Conservation (phyloP, 2,888 invertebrate species). For the Drosophila dives region DNA sequence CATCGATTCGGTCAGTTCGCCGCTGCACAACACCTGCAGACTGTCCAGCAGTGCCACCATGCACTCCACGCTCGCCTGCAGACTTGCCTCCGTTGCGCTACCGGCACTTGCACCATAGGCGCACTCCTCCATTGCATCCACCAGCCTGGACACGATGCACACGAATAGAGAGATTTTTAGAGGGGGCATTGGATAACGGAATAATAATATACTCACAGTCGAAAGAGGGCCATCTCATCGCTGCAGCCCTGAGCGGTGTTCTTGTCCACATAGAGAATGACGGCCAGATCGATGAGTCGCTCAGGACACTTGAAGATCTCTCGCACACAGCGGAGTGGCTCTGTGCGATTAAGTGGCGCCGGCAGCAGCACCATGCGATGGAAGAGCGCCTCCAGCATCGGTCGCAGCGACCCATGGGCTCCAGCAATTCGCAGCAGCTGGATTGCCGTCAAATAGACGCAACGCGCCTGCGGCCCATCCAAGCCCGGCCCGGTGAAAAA, state of each 20-base stretch:
- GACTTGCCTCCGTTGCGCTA: slow-evolving; percentile 90
- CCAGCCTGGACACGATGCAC: slow-evolving; percentile 87
- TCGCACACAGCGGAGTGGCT: slow-evolving; percentile 92
- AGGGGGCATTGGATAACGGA: not conserved
- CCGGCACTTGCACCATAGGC: slow-evolving; percentile 89
- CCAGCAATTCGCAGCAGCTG: slow-evolving; percentile 95
- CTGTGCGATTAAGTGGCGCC: slow-evolving; percentile 92
- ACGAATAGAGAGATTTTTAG: not conserved
- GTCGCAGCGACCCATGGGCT: slow-evolving; percentile 93
- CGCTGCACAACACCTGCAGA: slow-evolving; percentile 92
- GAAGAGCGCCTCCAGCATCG: slow-evolving; percentile 96
- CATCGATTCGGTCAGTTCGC: slow-evolving; percentile 88
- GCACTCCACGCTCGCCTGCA: slow-evolving; percentile 93
- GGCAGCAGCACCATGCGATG: slow-evolving; percentile 96
- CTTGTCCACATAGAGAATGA: slow-evolving; percentile 88
- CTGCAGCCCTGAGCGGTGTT: slow-evolving; percentile 88
- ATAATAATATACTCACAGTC: slow-evolving; percentile 86
- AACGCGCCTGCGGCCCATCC: slow-evolving; percentile 94
- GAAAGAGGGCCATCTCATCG: slow-evolving; percentile 92
- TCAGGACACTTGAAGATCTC: slow-evolving; percentile 91
- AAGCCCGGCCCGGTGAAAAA: slow-evolving; percentile 86
- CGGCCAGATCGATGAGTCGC: slow-evolving; percentile 89
- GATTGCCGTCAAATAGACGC: slow-evolving; percentile 94
- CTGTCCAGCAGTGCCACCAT: slow-evolving; percentile 93
- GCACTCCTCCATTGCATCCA: slow-evolving; percentile 97